Evolutionary conservation across 2,888 invertebrate genomes (phyloP).

Genomic region (Eumacrocentrus americanus): DNA sequence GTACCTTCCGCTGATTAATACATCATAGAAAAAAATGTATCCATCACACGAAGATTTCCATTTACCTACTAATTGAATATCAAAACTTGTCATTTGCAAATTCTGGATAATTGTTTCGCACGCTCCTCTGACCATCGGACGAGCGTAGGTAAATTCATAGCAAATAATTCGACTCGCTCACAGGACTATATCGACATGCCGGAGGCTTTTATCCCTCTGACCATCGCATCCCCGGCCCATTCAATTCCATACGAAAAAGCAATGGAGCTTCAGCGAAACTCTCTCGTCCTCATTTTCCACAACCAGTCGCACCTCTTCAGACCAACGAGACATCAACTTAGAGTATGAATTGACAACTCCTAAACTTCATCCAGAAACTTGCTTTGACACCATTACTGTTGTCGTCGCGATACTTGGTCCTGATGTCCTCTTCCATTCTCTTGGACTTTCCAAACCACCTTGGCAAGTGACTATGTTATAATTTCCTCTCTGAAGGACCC

Average conservation of each 20-base stretch:
- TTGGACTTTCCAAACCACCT: background rate
- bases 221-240: background rate
- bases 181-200: background rate
- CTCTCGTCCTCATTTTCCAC: no score
- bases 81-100: no score
- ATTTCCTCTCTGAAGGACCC: constrained; percentile 7
- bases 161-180: background rate
- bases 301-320: background rate
- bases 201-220: constrained; percentile 2
- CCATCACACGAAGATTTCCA: no score
- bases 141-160: background rate
- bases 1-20: no score
- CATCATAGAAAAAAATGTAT: no score
- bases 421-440: constrained; percentile 2
- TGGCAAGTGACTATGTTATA: constrained; percentile 14
- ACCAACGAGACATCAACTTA: background rate
- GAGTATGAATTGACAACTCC: background rate
- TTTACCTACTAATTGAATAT: no score
- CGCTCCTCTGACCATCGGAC: background rate
- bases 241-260: no score
- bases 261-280: no score
- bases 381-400: constrained; percentile 17
- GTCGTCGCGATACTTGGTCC: constrained; percentile 8
- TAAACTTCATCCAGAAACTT: constrained; percentile 3
- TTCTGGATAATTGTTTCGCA: no score